Evolutionary conservation across 1,140 invertebrate genomes (phyloP).

Genomic region (Saccostrea echinata): DNA sequence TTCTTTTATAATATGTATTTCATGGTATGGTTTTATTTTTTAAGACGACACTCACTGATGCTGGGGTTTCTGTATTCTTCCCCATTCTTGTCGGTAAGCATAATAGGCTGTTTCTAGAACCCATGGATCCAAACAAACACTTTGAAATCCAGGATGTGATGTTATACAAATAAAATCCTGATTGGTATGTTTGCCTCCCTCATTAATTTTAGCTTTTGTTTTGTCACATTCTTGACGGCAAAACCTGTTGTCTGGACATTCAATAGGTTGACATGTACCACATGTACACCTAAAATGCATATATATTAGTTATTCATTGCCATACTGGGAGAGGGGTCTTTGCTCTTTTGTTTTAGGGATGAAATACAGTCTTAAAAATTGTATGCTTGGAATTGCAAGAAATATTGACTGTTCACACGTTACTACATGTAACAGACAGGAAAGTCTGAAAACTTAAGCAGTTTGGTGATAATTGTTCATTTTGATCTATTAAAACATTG

Average conservation of each 20-base stretch:
- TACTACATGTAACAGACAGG: no score
- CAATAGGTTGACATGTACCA: background rate
- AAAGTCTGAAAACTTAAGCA: no score
- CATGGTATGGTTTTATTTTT: background rate
- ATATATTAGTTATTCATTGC: background rate
- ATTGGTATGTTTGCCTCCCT: background rate
- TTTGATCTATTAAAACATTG: no score
- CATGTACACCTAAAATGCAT: background rate
- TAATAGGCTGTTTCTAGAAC: constrained; percentile 15
- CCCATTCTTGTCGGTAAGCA: background rate
- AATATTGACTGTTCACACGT: no score
- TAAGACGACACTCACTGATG: constrained; percentile 9
- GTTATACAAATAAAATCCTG: constrained; percentile 10
- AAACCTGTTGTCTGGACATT: background rate
- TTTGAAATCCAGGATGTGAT: background rate
- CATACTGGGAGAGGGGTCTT: no score
- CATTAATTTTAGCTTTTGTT: background rate
- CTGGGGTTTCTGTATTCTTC: background rate
- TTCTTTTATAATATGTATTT: background rate
- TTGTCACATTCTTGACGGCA: background rate
- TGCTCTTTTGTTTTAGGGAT: no score
- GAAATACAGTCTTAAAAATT: no score
- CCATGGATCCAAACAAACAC: constrained; percentile 11
- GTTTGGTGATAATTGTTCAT: no score
- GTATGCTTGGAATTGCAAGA: no score